These are phyloP conservation scores for Arrhamphus sclerolepis DNA, from an alignment of 2,797 vertebrate species.

Conservation along the genomic window DNA sequence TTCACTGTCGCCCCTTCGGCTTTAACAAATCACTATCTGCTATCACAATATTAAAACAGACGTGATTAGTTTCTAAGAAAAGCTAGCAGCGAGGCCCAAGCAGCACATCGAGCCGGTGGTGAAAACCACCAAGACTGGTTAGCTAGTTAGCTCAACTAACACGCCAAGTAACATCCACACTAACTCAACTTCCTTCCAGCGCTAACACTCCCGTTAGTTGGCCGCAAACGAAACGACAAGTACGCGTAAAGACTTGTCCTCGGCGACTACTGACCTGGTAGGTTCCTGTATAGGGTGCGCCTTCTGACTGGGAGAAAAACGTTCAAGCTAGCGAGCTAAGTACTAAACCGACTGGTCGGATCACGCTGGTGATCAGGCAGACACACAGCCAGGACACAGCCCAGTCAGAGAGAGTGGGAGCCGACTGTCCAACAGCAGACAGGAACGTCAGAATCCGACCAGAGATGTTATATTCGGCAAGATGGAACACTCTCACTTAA, in stretches of 20 bases:
- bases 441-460: conserved; percentile 52
- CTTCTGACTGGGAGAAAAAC: conserved; percentile 25
- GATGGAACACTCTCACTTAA: conserved; percentile 25
- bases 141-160: conserved; percentile 65
- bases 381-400: no score
- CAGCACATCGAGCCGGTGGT: conserved; percentile 27
- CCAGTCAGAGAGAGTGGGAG: conserved; percentile 18
- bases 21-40: conserved; percentile 16
- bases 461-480: conserved; percentile 46
- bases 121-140: conserved; percentile 26
- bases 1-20: not conserved
- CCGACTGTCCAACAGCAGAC: conserved; percentile 41
- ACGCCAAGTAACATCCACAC: conserved; percentile 45
- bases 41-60: not conserved
- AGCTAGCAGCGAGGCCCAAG: conserved; percentile 64
- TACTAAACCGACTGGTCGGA: conserved; percentile 37
- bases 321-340: conserved; percentile 52
- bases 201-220: not conserved
- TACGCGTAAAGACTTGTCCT: not conserved
- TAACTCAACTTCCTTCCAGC: conserved; percentile 49
- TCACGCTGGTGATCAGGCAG: conserved; percentile 22
- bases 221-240: not conserved
- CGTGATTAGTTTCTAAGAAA: conserved; percentile 61
- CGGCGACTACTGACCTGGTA: conserved; percentile 56
- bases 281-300: conserved; percentile 27